phyloP scores from a whole-genome alignment of 2,797 vertebrate genomes.

The Myotis pilosus region DNA sequence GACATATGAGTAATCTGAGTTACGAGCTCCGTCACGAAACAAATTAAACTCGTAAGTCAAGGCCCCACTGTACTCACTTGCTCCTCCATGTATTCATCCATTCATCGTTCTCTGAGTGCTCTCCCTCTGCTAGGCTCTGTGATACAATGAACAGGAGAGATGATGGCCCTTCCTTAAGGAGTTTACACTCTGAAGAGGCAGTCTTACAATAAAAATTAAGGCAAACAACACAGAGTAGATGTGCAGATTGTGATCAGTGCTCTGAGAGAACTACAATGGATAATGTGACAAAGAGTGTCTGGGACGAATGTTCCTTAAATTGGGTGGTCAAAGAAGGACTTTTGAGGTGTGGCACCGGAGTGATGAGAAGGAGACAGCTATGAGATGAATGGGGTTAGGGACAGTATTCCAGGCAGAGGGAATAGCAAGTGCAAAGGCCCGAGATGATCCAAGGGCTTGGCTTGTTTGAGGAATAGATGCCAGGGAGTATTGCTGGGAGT shows the following conservation, averaged over 20 bases:
- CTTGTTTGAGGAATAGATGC: not conserved
- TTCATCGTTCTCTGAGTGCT: not conserved
- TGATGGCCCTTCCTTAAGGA: not conserved
- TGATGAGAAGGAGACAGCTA: not conserved
- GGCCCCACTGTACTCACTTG: too few relatives aligned
- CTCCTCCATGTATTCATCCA: rapidly evolving
- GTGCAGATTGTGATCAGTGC: not conserved
- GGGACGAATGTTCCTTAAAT: not conserved
- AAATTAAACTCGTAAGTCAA: too few relatives aligned
- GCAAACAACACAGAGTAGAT: not conserved
- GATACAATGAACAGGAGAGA: not conserved
- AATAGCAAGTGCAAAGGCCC: not conserved
- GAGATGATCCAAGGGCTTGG: not conserved
- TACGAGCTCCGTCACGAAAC: too few relatives aligned
- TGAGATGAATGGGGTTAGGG: not conserved
- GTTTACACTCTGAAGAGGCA: not conserved
- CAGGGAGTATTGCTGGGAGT: not conserved
- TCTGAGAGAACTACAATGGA: not conserved
- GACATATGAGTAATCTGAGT: too few relatives aligned
- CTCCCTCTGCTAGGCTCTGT: not conserved
- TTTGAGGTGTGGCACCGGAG: not conserved
- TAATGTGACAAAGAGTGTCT: not conserved
- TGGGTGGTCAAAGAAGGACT: too few relatives aligned
- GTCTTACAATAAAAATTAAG: not conserved
- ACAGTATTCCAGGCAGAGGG: too few relatives aligned